Conservation (phyloP, 2,888 invertebrate species). For the Stenichneumon culpator region DNA sequence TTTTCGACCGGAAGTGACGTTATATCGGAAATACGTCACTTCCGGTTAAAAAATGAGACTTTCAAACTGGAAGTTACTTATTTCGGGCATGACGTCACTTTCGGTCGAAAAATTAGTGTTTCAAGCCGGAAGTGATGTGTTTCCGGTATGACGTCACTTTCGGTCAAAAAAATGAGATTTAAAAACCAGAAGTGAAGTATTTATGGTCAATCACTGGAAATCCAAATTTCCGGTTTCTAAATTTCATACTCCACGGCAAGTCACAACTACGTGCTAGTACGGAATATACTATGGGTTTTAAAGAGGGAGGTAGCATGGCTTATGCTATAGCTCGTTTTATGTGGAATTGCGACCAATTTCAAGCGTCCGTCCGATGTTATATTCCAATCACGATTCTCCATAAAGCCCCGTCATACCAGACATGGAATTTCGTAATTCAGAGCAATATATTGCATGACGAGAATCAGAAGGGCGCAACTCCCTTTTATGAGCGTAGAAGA, state of each 20-base stretch:
- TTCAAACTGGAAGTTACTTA: too few species aligned
- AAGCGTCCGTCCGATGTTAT: constrained; percentile 20
- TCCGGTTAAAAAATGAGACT: too few species aligned
- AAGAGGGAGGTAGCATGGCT: background rate
- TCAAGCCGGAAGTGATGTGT: too few species aligned
- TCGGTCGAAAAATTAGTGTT: too few species aligned
- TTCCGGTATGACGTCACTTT: too few species aligned
- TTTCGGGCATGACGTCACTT: too few species aligned
- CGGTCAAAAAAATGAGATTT: too few species aligned
- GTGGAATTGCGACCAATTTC: constrained; percentile 32
- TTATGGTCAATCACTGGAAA: background rate
- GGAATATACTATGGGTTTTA: background rate
- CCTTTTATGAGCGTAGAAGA: background rate
- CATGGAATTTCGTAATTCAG: constrained; percentile 24
- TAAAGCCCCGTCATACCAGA: constrained; percentile 13
- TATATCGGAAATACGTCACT: too few species aligned
- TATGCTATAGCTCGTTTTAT: background rate
- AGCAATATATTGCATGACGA: background rate
- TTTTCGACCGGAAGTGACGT: too few species aligned
- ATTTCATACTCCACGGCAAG: background rate
- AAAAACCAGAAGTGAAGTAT: background rate
- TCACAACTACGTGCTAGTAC: background rate
- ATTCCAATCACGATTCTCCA: constrained; percentile 46
- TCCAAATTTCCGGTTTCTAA: background rate
- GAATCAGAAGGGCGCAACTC: background rate